These are phyloP conservation scores for Mola mola DNA, from an alignment of 2,113 vertebrate species.

Conservation along the genomic window DNA sequence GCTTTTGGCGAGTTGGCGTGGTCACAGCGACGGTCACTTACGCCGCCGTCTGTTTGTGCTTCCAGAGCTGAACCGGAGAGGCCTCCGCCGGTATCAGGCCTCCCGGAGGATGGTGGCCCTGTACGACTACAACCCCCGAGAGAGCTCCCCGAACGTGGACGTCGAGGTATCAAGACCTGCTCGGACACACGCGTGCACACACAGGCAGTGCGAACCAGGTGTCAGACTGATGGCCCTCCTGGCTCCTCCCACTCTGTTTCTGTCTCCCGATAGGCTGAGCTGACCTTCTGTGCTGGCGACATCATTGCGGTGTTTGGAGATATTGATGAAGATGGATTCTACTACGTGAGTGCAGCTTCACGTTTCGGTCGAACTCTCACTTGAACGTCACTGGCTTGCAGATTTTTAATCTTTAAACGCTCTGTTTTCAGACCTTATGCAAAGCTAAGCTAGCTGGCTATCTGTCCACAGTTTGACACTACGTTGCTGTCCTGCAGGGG, in stretches of 20 bases:
- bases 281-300: constrained; percentile 93
- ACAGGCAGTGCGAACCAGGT: too few relatives aligned
- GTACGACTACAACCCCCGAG: constrained; percentile 95
- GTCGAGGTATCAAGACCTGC: constrained; percentile 84
- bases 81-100: constrained; percentile 76
- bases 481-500: too few relatives aligned
- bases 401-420: too few relatives aligned
- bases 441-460: not conserved
- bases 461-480: too few relatives aligned
- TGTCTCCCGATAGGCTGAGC: constrained; percentile 86
- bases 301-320: constrained; percentile 91
- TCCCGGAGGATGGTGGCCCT: constrained; percentile 90
- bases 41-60: not conserved
- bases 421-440: too few relatives aligned
- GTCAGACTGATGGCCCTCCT: not conserved
- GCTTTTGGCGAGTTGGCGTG: not conserved
- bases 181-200: too few relatives aligned
- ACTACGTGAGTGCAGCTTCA: constrained; percentile 90
- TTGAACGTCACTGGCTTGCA: too few relatives aligned
- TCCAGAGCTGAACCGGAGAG: constrained; percentile 75
- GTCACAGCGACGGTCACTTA: not conserved
- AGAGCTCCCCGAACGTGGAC: constrained; percentile 95
- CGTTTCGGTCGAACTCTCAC: too few relatives aligned
- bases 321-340: constrained; percentile 97
- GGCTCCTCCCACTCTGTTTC: constrained; percentile 7